phyloP scores from a whole-genome alignment of 2,888 invertebrate genomes.

The Hirudinaria manillensis region DNA sequence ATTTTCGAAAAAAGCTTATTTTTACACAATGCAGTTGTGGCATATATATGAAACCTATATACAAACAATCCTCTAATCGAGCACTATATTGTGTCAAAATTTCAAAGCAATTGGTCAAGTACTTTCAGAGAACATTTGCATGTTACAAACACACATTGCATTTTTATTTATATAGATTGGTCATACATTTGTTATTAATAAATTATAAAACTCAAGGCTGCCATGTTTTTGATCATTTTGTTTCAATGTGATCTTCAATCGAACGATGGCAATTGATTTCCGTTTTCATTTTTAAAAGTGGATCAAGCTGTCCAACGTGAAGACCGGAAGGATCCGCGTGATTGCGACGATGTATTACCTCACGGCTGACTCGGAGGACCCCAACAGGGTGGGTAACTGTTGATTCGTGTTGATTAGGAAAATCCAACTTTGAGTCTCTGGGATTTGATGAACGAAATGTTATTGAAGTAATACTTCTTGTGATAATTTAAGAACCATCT shows the following conservation, averaged over 20 bases:
- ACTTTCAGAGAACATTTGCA: no score
- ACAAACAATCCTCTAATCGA: no score
- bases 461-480: background rate
- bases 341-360: conserved; percentile 82
- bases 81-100: no score
- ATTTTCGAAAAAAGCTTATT: no score
- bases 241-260: background rate
- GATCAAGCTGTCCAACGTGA: conserved; percentile 87
- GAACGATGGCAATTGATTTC: background rate
- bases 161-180: no score
- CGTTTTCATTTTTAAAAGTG: conserved; percentile 63
- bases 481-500: background rate
- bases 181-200: no score
- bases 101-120: no score
- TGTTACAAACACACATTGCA: no score
- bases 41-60: no score
- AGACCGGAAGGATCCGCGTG: conserved; percentile 85
- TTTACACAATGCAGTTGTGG: no score
- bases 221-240: conserved; percentile 14
- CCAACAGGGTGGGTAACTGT: conserved; percentile 63
- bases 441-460: background rate
- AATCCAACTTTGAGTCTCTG: background rate
- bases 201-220: no score
- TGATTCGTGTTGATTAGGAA: background rate
- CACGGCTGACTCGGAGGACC: conserved; percentile 65